Base-by-base conservation (phyloP, 2,888 invertebrate species). In the Drosophila cyrtoloma region DNA sequence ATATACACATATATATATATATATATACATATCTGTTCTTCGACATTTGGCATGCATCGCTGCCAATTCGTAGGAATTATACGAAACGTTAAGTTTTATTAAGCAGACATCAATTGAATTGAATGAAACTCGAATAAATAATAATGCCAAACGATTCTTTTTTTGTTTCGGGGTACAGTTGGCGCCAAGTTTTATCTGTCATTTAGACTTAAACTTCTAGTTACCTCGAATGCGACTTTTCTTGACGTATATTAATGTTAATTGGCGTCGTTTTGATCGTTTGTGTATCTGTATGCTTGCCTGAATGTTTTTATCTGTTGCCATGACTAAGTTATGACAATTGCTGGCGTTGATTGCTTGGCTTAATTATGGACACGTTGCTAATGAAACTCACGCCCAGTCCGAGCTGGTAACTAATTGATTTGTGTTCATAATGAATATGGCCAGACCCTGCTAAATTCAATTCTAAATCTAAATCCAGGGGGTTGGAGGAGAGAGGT, bases 31-130 rank as follows among this genome's bases (percentile, higher is more conserved):
- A 67, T 65, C 68, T 57, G 69, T 59, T 68, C 35, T 39, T 14
- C 39, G 39, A 30, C 81, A 85, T 83, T 78, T 81, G 72, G 77
- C 72, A 85, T 78, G 91, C 89, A 84, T 71, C 79, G 81, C 77
- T 89, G 86, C 73, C 75, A 90, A 75, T 91, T 91, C 91, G 71
- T 74, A 64, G 85, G 81, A 91, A 92, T 92, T 92, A 86, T 91
- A 86, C 87, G 92, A 91, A 78, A 91, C 91, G 85, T 92, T 92
- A 82, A 89, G 74, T 92, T 91, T 92, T 91, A 91, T 91, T 90
- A 91, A 91, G 87, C 91, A 83, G 82, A 89, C 89, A 86, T 83
- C 89, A 87, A 89, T 89, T 86, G 84, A 75, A 81, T 74, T 74
- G 66, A 77, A 84, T 79, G 81, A 82, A 90, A 84, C 62, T 65